Percentiles rank a stretch among this genome's conserved stretches.
Conservation (phyloP, 1,140 invertebrate species). For the Drosophila biarmipes region DNA sequence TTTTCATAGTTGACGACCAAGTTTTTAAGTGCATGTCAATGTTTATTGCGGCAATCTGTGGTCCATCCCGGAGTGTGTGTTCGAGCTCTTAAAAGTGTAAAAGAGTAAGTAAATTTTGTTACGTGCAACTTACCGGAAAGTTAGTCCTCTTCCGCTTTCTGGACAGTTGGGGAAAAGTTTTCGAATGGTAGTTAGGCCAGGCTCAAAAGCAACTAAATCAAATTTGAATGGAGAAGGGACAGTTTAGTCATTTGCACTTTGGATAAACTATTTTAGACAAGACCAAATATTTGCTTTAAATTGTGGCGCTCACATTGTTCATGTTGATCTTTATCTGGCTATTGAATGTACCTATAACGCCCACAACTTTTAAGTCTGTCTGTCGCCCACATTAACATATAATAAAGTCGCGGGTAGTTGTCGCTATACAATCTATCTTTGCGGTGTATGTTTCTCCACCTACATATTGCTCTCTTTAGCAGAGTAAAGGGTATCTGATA, state of each 20-base stretch:
- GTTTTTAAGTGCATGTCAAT: conserved; percentile 69
- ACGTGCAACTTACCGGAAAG: conserved; percentile 28
- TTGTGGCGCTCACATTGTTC: too few relatives aligned
- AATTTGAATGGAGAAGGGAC: conserved; percentile 4
- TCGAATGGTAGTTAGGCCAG: conserved; percentile 6
- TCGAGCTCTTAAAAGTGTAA: conserved; percentile 11
- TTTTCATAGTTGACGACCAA: conserved; percentile 54
- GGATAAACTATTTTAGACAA: too few relatives aligned
- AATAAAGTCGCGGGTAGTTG: too few relatives aligned
- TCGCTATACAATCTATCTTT: too few relatives aligned
- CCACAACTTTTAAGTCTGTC: too few relatives aligned
- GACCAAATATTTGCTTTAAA: too few relatives aligned
- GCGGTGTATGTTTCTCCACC: too few relatives aligned
- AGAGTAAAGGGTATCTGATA: too few relatives aligned
- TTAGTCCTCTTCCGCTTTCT: conserved; percentile 7
- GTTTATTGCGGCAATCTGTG: conserved; percentile 58
- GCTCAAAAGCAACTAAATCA: conserved; percentile 17
- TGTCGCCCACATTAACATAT: too few relatives aligned
- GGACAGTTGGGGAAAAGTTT: conserved; percentile 15
- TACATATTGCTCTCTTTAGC: too few relatives aligned
- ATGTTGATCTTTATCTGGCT: too few relatives aligned
- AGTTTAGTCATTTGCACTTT: background rate
- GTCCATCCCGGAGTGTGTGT: conserved; percentile 9
- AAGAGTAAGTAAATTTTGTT: conserved; percentile 41
- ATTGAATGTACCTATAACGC: too few relatives aligned